Conservation (phyloP, 2,113 vertebrate genomes). For the Micromys minutus region DNA sequence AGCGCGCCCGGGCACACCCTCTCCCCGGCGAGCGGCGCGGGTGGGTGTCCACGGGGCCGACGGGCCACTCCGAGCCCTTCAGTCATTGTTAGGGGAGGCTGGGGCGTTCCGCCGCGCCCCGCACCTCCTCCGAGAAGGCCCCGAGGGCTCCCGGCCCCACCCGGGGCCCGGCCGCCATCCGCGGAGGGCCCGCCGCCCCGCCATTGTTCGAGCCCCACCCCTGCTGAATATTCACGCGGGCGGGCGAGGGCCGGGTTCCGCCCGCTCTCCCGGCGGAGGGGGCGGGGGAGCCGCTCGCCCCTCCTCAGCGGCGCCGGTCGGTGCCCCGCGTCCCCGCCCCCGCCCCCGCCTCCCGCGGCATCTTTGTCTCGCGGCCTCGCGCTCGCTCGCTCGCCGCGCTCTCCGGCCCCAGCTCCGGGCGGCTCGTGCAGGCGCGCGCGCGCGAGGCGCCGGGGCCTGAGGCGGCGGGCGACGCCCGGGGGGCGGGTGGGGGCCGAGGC, state of each 20-base stretch:
- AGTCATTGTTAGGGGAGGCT: background rate
- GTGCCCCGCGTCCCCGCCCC: conserved; percentile 59
- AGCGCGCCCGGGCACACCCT: background rate
- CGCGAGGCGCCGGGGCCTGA: conserved; percentile 68
- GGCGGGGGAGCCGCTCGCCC: conserved; percentile 81
- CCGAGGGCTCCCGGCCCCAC: background rate
- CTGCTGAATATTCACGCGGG: conserved; percentile 63
- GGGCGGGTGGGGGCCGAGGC: background rate
- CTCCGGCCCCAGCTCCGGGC: conserved; percentile 62
- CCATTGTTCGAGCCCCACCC: conserved; percentile 80
- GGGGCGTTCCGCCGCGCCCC: background rate
- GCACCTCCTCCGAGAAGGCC: background rate
- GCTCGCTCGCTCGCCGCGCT: conserved; percentile 42
- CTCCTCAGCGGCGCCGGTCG: conserved; percentile 65
- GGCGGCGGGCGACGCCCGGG: conserved; percentile 57
- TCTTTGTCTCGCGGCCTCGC: conserved; percentile 82
- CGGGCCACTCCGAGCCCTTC: rapidly evolving
- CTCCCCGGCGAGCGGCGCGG: background rate
- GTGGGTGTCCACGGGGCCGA: background rate
- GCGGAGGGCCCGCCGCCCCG: background rate
- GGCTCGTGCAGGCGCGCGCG: conserved; percentile 64
- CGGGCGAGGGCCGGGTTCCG: conserved; percentile 80
- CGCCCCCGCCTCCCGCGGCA: conserved; percentile 75
- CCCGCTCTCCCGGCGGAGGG: conserved; percentile 82
- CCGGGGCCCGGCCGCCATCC: background rate